Percentiles rank a stretch among this genome's conserved stretches.
Evolutionary conservation across 2,888 invertebrate species (phyloP).

Genomic region (Harpalus rufipes): DNA sequence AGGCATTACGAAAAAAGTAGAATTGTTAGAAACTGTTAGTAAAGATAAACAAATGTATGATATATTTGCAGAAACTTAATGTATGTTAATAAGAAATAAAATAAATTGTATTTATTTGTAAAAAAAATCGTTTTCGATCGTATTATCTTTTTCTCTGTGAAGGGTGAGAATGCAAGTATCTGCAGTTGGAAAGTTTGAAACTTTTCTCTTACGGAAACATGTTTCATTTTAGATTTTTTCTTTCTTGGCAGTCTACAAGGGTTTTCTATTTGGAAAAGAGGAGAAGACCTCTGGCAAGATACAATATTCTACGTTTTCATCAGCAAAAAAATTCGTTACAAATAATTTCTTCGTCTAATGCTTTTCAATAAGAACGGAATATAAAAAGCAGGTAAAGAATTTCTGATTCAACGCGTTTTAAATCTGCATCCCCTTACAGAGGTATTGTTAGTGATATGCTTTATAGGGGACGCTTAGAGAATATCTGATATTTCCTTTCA

Average conservation of each 20-base stretch:
- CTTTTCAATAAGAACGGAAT: not conserved
- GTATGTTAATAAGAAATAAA: not conserved
- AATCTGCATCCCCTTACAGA: slow-evolving; percentile 12
- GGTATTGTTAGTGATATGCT: slow-evolving; percentile 19
- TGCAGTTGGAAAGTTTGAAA: slow-evolving; percentile 39
- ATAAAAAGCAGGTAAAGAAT: slow-evolving; percentile 6
- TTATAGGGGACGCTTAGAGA: not conserved
- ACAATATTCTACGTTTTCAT: slow-evolving; percentile 10
- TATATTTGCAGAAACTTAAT: slow-evolving; percentile 89
- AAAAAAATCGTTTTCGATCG: slow-evolving; percentile 5
- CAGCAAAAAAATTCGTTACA: not conserved
- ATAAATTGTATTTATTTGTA: slow-evolving; percentile 3
- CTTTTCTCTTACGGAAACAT: slow-evolving; percentile 66
- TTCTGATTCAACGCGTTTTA: slow-evolving; percentile 21
- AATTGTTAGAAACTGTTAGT: slow-evolving; percentile 66
- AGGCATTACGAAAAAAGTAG: slow-evolving; percentile 81
- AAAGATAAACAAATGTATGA: slow-evolving; percentile 82
- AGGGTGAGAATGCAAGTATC: slow-evolving; percentile 35
- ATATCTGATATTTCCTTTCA: not conserved
- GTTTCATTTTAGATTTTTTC: slow-evolving; percentile 65
- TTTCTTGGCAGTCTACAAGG: slow-evolving; percentile 55
- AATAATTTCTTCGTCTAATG: not conserved
- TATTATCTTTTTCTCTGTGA: not conserved
- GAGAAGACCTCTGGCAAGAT: slow-evolving; percentile 52
- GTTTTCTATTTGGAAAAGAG: slow-evolving; percentile 60